Evolutionary conservation across 2,888 invertebrate species (phyloP).

Genomic region (Mythimna vitellina): DNA sequence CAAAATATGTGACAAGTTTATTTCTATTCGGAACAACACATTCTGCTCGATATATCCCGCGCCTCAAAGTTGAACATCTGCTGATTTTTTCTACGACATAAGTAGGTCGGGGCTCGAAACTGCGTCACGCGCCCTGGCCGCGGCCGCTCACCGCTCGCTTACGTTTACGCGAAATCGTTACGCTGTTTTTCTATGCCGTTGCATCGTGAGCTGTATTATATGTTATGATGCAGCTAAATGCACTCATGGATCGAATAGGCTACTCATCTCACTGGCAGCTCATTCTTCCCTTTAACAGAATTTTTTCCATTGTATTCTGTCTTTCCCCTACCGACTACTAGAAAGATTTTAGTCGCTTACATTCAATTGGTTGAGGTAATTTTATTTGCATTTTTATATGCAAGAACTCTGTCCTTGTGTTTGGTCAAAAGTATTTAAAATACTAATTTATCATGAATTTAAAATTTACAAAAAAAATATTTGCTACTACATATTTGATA

Average conservation of each 20-base stretch:
- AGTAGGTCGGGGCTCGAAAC: conserved; percentile 89
- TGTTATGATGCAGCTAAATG: conserved; percentile 26
- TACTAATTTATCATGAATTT: too few species aligned
- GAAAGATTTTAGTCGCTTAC: not conserved
- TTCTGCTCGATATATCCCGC: conserved; percentile 88
- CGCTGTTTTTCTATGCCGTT: conserved; percentile 75
- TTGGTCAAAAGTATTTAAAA: too few species aligned
- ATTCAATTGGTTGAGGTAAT: not conserved
- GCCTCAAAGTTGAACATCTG: conserved; percentile 88
- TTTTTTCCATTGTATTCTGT: not conserved
- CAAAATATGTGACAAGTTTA: conserved; percentile 91
- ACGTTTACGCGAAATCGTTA: conserved; percentile 87
- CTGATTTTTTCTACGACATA: conserved; percentile 89
- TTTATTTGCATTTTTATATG: too few species aligned
- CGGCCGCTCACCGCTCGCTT: conserved; percentile 75
- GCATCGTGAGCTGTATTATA: conserved; percentile 57
- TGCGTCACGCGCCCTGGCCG: conserved; percentile 85
- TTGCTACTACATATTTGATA: too few species aligned
- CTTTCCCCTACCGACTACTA: not conserved
- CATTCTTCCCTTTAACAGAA: not conserved
- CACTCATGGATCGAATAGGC: not conserved
- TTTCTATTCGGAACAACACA: conserved; percentile 90
- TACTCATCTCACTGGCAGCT: not conserved
- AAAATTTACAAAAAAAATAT: not conserved
- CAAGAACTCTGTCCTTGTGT: not conserved